Conservation (phyloP, 2,888 invertebrate species). For the Nephrotoma appendiculata region DNA sequence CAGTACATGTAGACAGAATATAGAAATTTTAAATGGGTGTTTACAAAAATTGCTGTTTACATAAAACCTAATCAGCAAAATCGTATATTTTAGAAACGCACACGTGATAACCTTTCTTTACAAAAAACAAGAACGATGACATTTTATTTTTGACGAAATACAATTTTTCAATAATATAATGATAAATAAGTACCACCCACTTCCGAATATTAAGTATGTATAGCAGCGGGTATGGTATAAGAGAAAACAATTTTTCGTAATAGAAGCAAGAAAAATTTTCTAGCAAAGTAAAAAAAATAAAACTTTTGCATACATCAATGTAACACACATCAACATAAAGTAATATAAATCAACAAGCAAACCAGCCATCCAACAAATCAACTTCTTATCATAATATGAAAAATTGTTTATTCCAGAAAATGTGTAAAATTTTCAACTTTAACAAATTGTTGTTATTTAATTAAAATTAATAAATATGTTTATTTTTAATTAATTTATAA, state of each 20-base stretch:
- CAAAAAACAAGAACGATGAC: background rate
- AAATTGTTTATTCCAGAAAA: background rate
- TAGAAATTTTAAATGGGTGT: background rate
- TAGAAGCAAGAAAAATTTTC: background rate
- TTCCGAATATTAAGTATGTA: background rate
- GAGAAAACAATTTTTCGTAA: background rate
- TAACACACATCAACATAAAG: background rate
- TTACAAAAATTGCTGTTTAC: background rate
- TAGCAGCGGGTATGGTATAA: background rate
- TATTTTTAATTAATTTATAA: background rate
- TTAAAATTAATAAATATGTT: background rate
- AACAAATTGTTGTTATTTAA: background rate
- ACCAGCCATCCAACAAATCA: background rate
- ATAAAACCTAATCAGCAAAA: background rate
- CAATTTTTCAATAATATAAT: background rate
- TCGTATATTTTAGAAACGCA: background rate
- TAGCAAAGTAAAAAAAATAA: background rate
- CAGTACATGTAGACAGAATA: background rate
- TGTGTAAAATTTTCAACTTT: background rate
- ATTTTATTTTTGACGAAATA: background rate
- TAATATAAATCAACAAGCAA: background rate
- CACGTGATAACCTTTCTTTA: background rate
- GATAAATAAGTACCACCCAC: background rate
- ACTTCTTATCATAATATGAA: background rate
- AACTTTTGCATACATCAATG: background rate